Base-by-base conservation (phyloP, 2,113 vertebrate species). In the Leucosticte australis region DNA sequence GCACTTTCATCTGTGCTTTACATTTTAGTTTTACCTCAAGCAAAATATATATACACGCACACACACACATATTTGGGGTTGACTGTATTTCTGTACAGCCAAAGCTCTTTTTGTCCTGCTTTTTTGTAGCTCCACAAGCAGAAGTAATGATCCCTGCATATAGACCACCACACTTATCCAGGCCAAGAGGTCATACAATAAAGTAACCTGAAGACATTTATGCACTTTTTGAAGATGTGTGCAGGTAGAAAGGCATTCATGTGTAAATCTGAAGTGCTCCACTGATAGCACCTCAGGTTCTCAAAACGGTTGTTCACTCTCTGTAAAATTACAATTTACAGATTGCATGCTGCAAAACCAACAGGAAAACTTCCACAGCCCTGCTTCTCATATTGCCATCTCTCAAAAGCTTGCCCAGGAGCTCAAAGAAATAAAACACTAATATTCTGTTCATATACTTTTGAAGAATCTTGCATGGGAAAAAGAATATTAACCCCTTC, bases 31-130 rank as follows among this genome's bases (percentile, higher is more conserved):
- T 49, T 37, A 52, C 49, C 57, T 90, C 49, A 68, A 93, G 70
- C 49, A 44, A 44, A 20, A 74, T 12, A 47, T 1, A 22, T 11
- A 27, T 3, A 52, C 15, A 42, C 0, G 35, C 1, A 55, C 4
- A 55, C 16, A 57, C 2, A 55, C 1, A 67, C 2, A 26, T 11
- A 67, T 41, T 31, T 62, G 14, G 30, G n/a, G 15, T 47, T 89
- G n/a, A 35, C 55, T 42, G 0, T 57, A 81, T 17, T 91, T 82
- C 70, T 83, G 10, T n/a, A 41, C 3, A 64, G 44, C 16, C 47
- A 70, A 68, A 79, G 49, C 41, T 59, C 8, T 42, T 55, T 64
- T 78, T 49, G 76, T 22, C 8, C 53, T 52, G 41, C 59, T 85
- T 92, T 82, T 71, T 64, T 73, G 37, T 3, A 65, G 75, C 50